A percentile compares a stretch with the other conserved stretches of the same genome.
These are phyloP conservation scores for Gadopsis bispinosus DNA, from an alignment of 2,797 vertebrate genomes.

Conservation along the genomic window DNA sequence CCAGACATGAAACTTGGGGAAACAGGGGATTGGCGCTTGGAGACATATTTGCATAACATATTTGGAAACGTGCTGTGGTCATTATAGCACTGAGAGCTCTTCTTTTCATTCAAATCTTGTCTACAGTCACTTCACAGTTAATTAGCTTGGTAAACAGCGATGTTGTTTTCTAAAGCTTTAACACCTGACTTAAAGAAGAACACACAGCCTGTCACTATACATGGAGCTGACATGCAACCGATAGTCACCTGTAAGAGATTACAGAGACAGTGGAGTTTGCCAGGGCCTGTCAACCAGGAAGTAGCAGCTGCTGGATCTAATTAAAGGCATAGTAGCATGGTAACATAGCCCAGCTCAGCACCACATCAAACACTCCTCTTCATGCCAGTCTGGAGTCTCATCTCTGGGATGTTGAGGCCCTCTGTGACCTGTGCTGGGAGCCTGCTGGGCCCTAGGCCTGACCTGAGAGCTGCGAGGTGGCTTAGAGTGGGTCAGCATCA, in stretches of 20 bases:
- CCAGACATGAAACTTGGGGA: slow-evolving; percentile 64
- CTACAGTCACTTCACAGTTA: slow-evolving; percentile 72
- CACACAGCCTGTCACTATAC: slow-evolving; percentile 49
- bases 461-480: slow-evolving; percentile 78
- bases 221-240: slow-evolving; percentile 61
- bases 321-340: slow-evolving; percentile 88
- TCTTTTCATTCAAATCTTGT: slow-evolving; percentile 60
- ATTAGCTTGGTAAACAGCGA: slow-evolving; percentile 69
- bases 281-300: slow-evolving; percentile 85
- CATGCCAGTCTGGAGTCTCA: slow-evolving; percentile 83
- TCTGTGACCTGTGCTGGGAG: slow-evolving; percentile 78
- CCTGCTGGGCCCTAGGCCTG: slow-evolving; percentile 82
- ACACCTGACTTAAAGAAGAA: slow-evolving; percentile 74
- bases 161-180: slow-evolving; percentile 55
- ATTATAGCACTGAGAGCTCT: slow-evolving; percentile 72
- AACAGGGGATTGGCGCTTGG: slow-evolving; percentile 73
- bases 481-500: slow-evolving; percentile 65
- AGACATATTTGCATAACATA: slow-evolving; percentile 86
- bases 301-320: slow-evolving; percentile 90
- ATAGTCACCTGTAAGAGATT: slow-evolving; percentile 86
- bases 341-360: slow-evolving; percentile 81
- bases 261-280: slow-evolving; percentile 80
- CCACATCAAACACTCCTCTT: slow-evolving; percentile 86
- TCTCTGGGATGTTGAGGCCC: slow-evolving; percentile 77
- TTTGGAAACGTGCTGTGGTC: slow-evolving; percentile 83